Percentiles rank a stretch among this genome's conserved stretches.
phyloP scores from a whole-genome alignment of 2,888 invertebrate species.

The Dioctria rufipes region DNA sequence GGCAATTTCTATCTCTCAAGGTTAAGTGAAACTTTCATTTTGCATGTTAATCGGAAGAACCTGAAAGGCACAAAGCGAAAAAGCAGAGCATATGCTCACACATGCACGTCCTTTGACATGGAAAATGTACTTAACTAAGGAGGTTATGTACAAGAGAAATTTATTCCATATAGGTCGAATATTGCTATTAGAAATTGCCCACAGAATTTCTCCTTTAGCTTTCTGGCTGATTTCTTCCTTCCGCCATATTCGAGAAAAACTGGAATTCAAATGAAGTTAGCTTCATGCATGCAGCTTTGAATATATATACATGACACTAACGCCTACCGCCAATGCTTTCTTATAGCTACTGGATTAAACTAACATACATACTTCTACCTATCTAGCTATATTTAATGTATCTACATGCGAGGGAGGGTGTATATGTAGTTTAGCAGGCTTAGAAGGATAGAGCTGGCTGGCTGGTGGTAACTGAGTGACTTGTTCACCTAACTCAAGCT shows the following conservation, averaged over 20 bases:
- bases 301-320: neutral
- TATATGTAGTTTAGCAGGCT: no score
- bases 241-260: neutral
- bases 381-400: no score
- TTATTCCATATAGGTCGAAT: neutral
- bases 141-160: neutral
- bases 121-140: neutral
- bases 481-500: constrained; percentile 12
- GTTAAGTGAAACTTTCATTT: constrained; percentile 39
- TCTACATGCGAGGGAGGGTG: neutral
- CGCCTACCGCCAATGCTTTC: neutral
- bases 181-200: constrained; percentile 33
- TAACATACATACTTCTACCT: no score
- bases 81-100: neutral
- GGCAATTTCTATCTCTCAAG: constrained; percentile 28
- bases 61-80: neutral
- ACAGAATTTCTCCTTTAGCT: neutral
- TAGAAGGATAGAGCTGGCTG: neutral
- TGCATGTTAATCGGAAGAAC: constrained; percentile 29
- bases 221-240: neutral
- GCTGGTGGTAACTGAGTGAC: constrained; percentile 1
- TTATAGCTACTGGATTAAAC: neutral
- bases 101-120: neutral
- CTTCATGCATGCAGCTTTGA: neutral
- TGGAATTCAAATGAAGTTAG: neutral